Conservation (phyloP, 2,888 invertebrate species). For the Cheiracanthium punctorium region DNA sequence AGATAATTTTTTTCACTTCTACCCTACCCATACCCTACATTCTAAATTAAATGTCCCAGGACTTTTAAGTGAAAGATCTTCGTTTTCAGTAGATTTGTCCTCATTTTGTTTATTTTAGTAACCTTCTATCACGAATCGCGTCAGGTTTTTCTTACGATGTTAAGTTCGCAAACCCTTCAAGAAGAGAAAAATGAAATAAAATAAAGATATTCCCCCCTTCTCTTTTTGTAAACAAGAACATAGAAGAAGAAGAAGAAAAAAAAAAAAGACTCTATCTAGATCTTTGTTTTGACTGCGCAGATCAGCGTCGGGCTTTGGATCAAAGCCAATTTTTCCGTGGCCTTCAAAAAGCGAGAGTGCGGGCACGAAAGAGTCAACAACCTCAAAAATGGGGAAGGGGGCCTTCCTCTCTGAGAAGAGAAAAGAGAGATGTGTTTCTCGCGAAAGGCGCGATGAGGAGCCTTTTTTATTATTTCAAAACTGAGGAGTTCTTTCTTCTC, state of each 20-base stretch:
- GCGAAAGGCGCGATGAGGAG: too few species aligned
- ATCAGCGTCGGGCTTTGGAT: slow-evolving; percentile 26
- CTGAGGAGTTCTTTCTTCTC: too few species aligned
- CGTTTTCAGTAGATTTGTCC: too few species aligned
- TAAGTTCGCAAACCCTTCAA: background rate
- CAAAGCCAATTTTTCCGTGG: slow-evolving; percentile 28
- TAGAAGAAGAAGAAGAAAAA: too few species aligned
- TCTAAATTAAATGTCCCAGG: too few species aligned
- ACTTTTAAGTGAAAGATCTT: too few species aligned
- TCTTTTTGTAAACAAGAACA: too few species aligned
- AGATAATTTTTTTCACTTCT: too few species aligned
- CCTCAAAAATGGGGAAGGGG: slow-evolving; percentile 21
- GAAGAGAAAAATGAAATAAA: background rate
- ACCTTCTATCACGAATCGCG: background rate
- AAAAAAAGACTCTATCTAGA: background rate
- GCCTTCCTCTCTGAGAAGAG: background rate
- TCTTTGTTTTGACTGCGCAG: slow-evolving; percentile 67
- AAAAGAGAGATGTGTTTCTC: background rate
- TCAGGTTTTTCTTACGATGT: too few species aligned
- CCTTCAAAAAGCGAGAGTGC: slow-evolving; percentile 48
- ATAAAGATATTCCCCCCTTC: background rate
- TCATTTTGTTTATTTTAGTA: background rate
- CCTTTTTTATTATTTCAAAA: too few species aligned
- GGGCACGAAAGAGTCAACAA: slow-evolving; percentile 63
- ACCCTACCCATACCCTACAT: too few species aligned